Conservation (phyloP, 1,140 invertebrate genomes). For the Apis cerana region DNA sequence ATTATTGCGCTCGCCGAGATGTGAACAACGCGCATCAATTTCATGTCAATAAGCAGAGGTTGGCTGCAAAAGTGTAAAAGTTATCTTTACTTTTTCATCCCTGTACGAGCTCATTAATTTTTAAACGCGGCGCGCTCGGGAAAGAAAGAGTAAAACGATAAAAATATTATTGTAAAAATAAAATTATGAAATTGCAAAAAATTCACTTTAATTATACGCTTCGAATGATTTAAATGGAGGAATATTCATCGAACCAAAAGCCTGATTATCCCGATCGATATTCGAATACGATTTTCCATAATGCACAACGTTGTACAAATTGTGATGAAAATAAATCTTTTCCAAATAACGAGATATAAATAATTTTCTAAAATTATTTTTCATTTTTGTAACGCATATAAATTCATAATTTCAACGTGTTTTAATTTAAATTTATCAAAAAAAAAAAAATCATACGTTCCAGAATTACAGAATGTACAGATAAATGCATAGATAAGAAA, state of each 20-base stretch:
- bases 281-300: neutral
- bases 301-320: neutral
- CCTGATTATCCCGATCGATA: neutral
- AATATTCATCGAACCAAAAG: neutral
- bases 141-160: neutral
- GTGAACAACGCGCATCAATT: conserved; percentile 21
- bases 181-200: neutral
- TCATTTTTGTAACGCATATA: too few relatives aligned
- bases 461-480: too few relatives aligned
- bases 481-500: neutral
- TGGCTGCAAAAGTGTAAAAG: neutral
- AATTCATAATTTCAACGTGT: too few relatives aligned
- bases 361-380: too few relatives aligned
- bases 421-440: too few relatives aligned
- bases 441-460: too few relatives aligned
- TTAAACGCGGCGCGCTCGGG: neutral
- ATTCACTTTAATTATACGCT: neutral
- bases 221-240: neutral
- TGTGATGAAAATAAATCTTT: neutral
- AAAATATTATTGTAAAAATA: too few relatives aligned
- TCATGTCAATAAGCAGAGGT: conserved; percentile 18
- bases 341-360: too few relatives aligned
- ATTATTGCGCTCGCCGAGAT: conserved; percentile 14
- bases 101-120: neutral
- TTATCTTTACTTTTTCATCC: neutral